phyloP scores from a whole-genome alignment of 1,140 invertebrate species.

The Paralvinella palmiformis region DNA sequence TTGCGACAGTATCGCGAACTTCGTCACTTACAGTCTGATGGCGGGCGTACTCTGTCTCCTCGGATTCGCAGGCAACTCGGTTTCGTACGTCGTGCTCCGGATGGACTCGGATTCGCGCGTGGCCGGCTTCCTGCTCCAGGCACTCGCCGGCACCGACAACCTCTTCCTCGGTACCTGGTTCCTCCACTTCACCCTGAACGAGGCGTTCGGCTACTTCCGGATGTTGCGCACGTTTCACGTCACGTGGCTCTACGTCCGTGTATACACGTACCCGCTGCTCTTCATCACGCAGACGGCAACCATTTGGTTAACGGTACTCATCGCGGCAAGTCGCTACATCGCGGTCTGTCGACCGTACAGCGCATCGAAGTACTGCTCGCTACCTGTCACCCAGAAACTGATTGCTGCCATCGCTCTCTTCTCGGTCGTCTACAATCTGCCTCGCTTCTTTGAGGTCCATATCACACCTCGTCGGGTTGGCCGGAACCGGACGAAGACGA shows the following conservation, averaged over 20 bases:
- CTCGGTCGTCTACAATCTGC: constrained; percentile 18
- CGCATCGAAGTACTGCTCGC: constrained; percentile 8
- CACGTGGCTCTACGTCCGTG: constrained; percentile 4
- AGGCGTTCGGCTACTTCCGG: neutral
- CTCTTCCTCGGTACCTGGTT: constrained; percentile 14
- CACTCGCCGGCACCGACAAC: constrained; percentile 8
- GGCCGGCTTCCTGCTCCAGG: constrained; percentile 2
- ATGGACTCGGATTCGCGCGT: constrained; percentile 7
- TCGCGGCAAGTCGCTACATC: constrained; percentile 14
- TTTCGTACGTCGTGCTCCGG: constrained; percentile 8
- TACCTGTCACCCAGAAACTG: neutral
- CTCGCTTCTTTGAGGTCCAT: constrained; percentile 14
- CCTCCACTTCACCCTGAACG: constrained; percentile 12
- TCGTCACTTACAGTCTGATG: constrained; percentile 8
- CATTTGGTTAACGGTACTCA: constrained; percentile 21
- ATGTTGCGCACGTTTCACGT: neutral
- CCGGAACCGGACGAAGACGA: neutral
- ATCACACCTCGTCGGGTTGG: neutral
- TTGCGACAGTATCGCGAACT: neutral
- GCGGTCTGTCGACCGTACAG: constrained; percentile 15
- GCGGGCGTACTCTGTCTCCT: constrained; percentile 11
- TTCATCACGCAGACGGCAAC: constrained; percentile 19
- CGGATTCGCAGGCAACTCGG: constrained; percentile 11
- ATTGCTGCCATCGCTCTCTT: constrained; percentile 1
- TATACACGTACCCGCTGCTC: constrained; percentile 15